phyloP scores from a whole-genome alignment of 1,140 invertebrate genomes.

The Drosophila gunungcola region DNA sequence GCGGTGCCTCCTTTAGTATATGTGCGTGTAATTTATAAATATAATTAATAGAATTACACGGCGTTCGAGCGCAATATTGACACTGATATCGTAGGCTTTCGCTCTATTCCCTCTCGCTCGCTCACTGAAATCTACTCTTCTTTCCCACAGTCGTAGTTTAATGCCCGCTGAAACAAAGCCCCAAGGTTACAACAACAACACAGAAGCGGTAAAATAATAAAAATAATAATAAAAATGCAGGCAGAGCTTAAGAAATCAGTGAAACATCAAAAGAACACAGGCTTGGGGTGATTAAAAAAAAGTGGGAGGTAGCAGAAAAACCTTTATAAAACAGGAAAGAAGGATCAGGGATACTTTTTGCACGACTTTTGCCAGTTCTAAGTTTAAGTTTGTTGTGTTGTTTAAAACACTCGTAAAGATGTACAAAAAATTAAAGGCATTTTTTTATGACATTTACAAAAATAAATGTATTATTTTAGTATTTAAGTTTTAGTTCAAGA shows the following conservation, averaged over 20 bases:
- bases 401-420: too few species aligned
- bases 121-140: constrained; percentile 24
- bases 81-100: constrained; percentile 72
- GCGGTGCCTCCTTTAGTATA: constrained; percentile 1
- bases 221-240: constrained; percentile 10
- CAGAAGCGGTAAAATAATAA: constrained; percentile 1
- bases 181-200: constrained; percentile 58
- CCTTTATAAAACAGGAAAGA: not conserved
- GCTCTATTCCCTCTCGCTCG: not conserved
- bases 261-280: constrained; percentile 1
- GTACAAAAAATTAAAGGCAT: too few species aligned
- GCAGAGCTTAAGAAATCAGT: constrained; percentile 13
- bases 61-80: constrained; percentile 74
- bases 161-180: constrained; percentile 76
- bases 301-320: not conserved
- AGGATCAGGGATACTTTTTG: not conserved
- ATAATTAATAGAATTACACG: constrained; percentile 73
- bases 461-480: too few species aligned
- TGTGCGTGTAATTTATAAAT: constrained; percentile 51
- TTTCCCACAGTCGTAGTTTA: constrained; percentile 57
- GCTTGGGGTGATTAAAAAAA: not conserved
- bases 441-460: too few species aligned
- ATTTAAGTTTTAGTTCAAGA: too few species aligned
- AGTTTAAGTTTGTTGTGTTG: too few species aligned
- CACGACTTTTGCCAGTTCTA: too few species aligned